phyloP scores from a whole-genome alignment of 2,113 vertebrate species.

The Scomber colias region DNA sequence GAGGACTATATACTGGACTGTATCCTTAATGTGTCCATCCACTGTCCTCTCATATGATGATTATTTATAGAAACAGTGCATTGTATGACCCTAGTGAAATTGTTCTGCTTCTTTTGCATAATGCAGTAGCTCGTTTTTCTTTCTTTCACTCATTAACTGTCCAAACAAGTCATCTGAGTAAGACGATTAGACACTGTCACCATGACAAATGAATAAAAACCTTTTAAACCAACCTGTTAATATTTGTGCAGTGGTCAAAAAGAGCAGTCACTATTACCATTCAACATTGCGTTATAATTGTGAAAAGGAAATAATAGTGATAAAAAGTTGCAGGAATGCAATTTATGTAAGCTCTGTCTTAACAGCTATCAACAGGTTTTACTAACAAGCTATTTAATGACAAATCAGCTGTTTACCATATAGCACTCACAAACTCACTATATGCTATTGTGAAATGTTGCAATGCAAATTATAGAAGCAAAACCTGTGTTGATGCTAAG shows the following conservation, averaged over 20 bases:
- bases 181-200: slow-evolving; percentile 3
- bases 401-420: too few species aligned
- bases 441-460: too few species aligned
- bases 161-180: slow-evolving; percentile 18
- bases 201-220: not conserved
- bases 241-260: not conserved
- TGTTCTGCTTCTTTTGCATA: slow-evolving; percentile 15
- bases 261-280: not conserved
- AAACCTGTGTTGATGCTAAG: too few species aligned
- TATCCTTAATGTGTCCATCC: not conserved
- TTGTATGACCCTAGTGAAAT: slow-evolving; percentile 1
- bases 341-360: not conserved
- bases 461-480: too few species aligned
- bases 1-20: not conserved
- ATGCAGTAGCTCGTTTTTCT: not conserved
- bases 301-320: not conserved
- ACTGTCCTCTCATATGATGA: not conserved
- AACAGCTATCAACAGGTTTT: not conserved
- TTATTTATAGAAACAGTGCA: slow-evolving; percentile 16
- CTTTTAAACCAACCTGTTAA: not conserved
- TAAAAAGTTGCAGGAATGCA: not conserved
- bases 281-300: not conserved
- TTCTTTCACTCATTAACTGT: slow-evolving; percentile 12
- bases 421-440: too few species aligned
- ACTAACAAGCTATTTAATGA: too few species aligned